A percentile compares a stretch with the other conserved stretches of the same genome.
Conservation (phyloP, 2,888 invertebrate species). For the Spodoptera littoralis region DNA sequence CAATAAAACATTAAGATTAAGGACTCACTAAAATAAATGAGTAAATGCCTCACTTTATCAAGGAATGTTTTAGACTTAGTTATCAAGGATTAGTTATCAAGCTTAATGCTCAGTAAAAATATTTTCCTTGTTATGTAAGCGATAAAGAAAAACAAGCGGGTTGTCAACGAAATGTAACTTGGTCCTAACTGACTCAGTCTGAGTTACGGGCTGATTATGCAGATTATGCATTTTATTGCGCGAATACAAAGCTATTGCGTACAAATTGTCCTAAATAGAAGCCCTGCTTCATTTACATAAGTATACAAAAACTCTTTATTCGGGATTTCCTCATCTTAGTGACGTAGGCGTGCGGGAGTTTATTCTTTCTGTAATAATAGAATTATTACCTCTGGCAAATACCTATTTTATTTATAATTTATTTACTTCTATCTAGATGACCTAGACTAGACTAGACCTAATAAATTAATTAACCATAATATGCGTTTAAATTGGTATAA, state of each 20-base stretch:
- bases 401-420: no score
- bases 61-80: conserved; percentile 48
- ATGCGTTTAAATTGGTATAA: no score
- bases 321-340: conserved; percentile 11
- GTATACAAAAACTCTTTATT: conserved; percentile 17
- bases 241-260: conserved; percentile 69
- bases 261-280: conserved; percentile 75
- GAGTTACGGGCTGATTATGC: conserved; percentile 78
- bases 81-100: conserved; percentile 46
- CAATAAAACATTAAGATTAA: no score
- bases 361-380: neutral
- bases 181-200: conserved; percentile 47
- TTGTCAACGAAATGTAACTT: conserved; percentile 65
- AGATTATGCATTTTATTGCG: conserved; percentile 73
- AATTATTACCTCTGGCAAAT: no score
- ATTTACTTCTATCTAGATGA: no score
- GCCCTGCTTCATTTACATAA: conserved; percentile 14
- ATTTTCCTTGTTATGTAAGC: conserved; percentile 48
- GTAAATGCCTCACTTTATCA: conserved; percentile 32
- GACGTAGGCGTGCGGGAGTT: neutral
- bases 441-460: no score
- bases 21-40: conserved; percentile 5
- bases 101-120: conserved; percentile 43
- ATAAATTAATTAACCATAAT: no score
- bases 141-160: conserved; percentile 32